Percentiles rank a stretch among this genome's conserved stretches.
phyloP scores from a whole-genome alignment of 37 sponge, comb jelly and placozoan genomes.

The Haliclona indistincta region DNA sequence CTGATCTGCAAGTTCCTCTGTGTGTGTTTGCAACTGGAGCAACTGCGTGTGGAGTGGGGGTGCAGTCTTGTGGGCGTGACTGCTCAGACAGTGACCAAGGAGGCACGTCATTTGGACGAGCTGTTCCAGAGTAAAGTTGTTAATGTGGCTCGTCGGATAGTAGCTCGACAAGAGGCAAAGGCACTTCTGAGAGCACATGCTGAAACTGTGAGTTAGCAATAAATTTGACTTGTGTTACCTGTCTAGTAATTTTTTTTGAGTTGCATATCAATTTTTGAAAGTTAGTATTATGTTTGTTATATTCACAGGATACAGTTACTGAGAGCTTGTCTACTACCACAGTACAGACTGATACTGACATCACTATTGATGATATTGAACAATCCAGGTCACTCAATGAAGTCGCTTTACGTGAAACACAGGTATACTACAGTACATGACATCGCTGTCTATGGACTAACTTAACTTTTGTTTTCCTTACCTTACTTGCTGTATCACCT shows the following conservation, averaged over 20 bases:
- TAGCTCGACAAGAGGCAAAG: conserved; percentile 12
- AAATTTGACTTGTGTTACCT: too few species aligned
- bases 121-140: conserved; percentile 40
- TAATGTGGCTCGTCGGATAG: conserved; percentile 18
- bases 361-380: background rate
- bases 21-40: conserved; percentile 37
- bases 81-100: background rate
- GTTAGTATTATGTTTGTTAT: too few species aligned
- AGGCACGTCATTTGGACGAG: conserved; percentile 23
- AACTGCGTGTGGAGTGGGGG: conserved; percentile 50
- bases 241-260: too few species aligned
- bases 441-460: too few species aligned
- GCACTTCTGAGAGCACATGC: conserved; percentile 3
- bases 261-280: too few species aligned
- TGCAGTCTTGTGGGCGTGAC: conserved; percentile 6
- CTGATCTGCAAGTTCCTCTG: conserved; percentile 26
- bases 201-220: conserved; percentile 18
- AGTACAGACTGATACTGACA: conserved; percentile 30
- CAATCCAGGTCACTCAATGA: conserved; percentile 31
- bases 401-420: conserved; percentile 35
- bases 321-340: conserved; percentile 45
- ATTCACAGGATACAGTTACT: too few species aligned
- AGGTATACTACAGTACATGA: conserved; percentile 41
- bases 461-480: too few species aligned
- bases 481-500: too few species aligned